A percentile compares a stretch with the other conserved stretches of the same genome.
Evolutionary conservation across 2,797 vertebrate species (phyloP).

Genomic region (Coregonus sp.): DNA sequence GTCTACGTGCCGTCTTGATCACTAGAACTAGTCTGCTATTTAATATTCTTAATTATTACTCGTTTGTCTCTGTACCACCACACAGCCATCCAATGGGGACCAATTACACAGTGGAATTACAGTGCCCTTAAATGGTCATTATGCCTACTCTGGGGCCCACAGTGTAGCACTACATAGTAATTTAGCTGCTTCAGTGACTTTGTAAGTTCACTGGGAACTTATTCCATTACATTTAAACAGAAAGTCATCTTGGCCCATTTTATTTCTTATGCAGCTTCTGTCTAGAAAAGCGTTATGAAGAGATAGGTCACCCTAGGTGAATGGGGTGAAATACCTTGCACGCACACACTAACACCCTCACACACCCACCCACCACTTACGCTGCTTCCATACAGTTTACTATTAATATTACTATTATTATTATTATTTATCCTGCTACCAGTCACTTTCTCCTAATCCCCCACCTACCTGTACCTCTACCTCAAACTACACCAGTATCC

Average conservation of each 20-base stretch:
- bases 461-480: no score
- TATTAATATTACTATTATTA: no score
- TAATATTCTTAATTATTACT: background rate
- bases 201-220: background rate
- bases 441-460: no score
- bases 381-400: no score
- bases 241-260: background rate
- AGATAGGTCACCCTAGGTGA: no score
- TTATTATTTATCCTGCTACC: no score
- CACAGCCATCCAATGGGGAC: background rate
- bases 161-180: background rate
- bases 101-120: conserved; percentile 1
- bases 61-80: background rate
- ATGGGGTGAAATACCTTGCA: no score
- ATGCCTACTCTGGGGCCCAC: background rate
- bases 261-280: no score
- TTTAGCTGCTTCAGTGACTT: background rate
- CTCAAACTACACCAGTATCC: no score
- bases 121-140: background rate
- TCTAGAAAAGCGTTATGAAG: no score
- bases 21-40: background rate
- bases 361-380: no score
- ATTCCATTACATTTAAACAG: background rate
- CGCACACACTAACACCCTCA: no score
- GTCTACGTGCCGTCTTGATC: background rate